Conservation (phyloP, 2,797 vertebrate species). For the Amphiprion clarkii region DNA sequence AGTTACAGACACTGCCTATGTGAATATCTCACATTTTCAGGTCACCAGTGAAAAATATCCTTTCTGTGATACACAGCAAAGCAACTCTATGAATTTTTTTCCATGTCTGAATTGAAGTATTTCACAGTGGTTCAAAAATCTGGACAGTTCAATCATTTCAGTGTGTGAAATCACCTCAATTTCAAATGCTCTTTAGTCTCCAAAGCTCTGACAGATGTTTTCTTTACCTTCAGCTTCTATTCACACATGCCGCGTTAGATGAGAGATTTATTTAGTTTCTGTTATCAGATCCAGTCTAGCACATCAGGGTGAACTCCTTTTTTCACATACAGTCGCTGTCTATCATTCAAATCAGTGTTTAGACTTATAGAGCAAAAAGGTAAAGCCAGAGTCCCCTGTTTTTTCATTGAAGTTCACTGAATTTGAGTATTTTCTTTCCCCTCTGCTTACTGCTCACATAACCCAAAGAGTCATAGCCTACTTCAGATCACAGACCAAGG, state of each 20-base stretch:
- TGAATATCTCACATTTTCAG: neutral
- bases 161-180: neutral
- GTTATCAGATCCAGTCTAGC: neutral
- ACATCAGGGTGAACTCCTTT: too few species aligned
- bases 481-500: too few species aligned
- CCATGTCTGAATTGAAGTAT: neutral
- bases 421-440: neutral
- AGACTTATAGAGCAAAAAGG: too few species aligned
- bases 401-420: too few species aligned
- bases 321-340: neutral
- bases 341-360: too few species aligned
- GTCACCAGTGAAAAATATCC: neutral
- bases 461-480: too few species aligned
- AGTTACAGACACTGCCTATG: neutral
- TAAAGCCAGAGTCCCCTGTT: too few species aligned
- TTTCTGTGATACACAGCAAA: neutral
- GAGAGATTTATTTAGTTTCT: neutral
- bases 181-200: neutral
- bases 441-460: neutral
- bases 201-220: neutral
- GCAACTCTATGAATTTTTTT: neutral
- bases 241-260: neutral
- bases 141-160: neutral
- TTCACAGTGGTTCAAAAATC: slow-evolving; percentile 6
- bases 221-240: neutral